Percentiles rank a stretch among this genome's conserved stretches.
These are phyloP conservation scores for Collichthys lucidus DNA, from an alignment of 2,113 vertebrate species.

Conservation along the genomic window DNA sequence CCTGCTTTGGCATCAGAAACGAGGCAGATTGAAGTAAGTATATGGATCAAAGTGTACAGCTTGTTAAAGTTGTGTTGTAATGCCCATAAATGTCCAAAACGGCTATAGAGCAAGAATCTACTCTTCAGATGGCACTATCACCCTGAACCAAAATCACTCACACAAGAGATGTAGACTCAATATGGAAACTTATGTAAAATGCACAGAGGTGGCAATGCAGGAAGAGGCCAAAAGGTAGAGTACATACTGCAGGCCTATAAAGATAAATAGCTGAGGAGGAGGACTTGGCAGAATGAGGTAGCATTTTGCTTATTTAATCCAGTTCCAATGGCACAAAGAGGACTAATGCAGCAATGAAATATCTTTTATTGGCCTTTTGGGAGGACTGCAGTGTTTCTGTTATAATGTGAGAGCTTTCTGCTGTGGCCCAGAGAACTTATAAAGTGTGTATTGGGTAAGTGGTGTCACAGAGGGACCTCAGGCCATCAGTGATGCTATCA, in stretches of 20 bases:
- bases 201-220: conserved; percentile 17
- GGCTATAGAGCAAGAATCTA: conserved; percentile 8
- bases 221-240: conserved; percentile 36
- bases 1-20: conserved; percentile 3
- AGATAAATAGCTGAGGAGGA: conserved; percentile 35
- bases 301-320: conserved; percentile 20
- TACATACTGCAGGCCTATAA: conserved; percentile 17
- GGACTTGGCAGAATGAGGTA: conserved; percentile 27
- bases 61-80: conserved; percentile 61
- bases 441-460: conserved; percentile 9
- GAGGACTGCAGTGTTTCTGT: conserved; percentile 14
- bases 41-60: conserved; percentile 28
- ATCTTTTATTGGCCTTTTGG: conserved; percentile 49
- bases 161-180: conserved; percentile 6
- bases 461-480: not conserved
- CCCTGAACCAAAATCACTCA: conserved; percentile 21
- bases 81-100: conserved; percentile 54
- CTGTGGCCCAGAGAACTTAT: conserved; percentile 7
- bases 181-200: conserved; percentile 43
- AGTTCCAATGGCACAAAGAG: conserved; percentile 29
- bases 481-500: not conserved
- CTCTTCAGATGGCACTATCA: conserved; percentile 34
- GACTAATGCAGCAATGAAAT: conserved; percentile 13
- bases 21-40: conserved; percentile 6
- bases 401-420: conserved; percentile 23